Evolutionary conservation across 2,113 vertebrate genomes (phyloP).

Genomic region (Ceyx margarethae): DNA sequence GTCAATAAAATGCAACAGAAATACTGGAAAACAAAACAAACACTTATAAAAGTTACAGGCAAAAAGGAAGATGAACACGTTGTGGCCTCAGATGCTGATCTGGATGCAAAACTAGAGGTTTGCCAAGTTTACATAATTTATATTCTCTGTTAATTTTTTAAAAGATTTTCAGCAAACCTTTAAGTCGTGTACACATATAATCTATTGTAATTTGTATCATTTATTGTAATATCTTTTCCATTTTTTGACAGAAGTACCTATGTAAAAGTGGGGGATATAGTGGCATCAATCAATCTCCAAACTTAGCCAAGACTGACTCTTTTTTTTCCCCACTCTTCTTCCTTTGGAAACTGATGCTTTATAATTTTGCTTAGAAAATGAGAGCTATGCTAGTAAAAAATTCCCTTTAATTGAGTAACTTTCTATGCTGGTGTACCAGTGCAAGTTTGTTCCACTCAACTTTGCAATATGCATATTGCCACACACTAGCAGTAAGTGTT

Average conservation of each 20-base stretch:
- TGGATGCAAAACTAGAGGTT: no score
- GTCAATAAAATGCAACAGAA: constrained; percentile 97
- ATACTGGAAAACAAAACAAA: constrained; percentile 88
- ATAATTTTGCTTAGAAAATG: neutral
- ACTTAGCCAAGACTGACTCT: neutral
- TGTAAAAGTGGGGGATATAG: neutral
- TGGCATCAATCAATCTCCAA: neutral
- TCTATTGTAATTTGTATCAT: no score
- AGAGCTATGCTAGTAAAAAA: neutral
- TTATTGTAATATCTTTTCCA: neutral
- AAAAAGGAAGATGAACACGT: no score
- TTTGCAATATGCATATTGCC: neutral
- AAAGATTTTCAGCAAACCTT: no score
- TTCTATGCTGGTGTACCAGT: neutral
- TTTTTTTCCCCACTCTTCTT: neutral
- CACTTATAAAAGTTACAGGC: no score
- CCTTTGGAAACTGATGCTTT: neutral
- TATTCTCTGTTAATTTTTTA: no score
- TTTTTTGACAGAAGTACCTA: neutral
- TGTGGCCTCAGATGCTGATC: no score
- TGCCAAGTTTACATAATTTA: no score
- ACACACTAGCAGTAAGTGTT: fast-evolving
- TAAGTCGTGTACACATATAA: no score
- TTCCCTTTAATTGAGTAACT: neutral
- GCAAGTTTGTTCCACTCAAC: neutral